These are phyloP conservation scores for Salticus scenicus DNA, from an alignment of 2,888 invertebrate genomes.

Conservation along the genomic window DNA sequence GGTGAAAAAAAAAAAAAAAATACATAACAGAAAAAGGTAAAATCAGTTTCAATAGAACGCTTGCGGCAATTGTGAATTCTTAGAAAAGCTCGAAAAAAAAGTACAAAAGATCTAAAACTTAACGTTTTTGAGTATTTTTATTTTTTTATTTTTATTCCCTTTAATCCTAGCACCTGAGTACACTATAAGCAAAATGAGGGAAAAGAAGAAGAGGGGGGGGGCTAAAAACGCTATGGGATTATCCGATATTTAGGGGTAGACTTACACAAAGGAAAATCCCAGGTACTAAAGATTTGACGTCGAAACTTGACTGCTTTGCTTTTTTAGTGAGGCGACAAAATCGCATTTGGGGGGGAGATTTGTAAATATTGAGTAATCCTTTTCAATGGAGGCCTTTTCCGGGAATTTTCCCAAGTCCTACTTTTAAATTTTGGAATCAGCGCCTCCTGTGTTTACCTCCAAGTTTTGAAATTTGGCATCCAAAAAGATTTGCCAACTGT, in stretches of 20 bases:
- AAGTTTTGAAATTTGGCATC: too few species aligned
- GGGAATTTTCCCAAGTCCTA: background rate
- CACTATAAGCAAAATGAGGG: background rate
- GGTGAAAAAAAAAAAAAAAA: background rate
- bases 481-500: too few species aligned
- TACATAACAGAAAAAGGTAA: too few species aligned
- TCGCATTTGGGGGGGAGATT: conserved; percentile 38
- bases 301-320: conserved; percentile 46
- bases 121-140: background rate
- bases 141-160: background rate
- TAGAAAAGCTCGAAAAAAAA: background rate
- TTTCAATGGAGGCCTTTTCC: background rate
- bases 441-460: too few species aligned
- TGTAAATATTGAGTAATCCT: conserved; percentile 34
- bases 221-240: conserved; percentile 33
- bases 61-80: background rate
- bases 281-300: conserved; percentile 12
- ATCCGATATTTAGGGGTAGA: conserved; percentile 51
- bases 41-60: background rate
- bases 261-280: conserved; percentile 20
- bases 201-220: conserved; percentile 18
- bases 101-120: conserved; percentile 10
- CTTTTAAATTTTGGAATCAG: background rate
- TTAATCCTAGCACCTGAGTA: conserved; percentile 1
- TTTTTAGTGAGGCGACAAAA: conserved; percentile 17